These are phyloP conservation scores for Crepidodera aurea DNA, from an alignment of 2,888 invertebrate genomes.

Conservation along the genomic window DNA sequence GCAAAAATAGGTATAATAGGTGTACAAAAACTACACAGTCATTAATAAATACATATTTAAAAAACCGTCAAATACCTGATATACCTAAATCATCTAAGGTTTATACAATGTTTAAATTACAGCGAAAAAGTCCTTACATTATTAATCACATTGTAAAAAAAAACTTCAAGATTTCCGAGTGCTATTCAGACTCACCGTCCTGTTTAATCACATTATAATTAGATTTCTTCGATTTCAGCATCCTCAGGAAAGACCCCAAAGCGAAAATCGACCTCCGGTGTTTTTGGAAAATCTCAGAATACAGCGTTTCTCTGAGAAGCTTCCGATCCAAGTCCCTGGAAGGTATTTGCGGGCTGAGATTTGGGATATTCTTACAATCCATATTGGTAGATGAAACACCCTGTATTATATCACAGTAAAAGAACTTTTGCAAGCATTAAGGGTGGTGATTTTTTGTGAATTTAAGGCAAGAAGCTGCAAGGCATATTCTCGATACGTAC, in stretches of 20 bases:
- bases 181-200: conserved; percentile 57
- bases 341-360: conserved; percentile 44
- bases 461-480: conserved; percentile 40
- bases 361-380: conserved; percentile 48
- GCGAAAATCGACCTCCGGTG: conserved; percentile 80
- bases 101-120: conserved; percentile 15
- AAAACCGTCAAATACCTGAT: conserved; percentile 8
- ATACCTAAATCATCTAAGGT: not conserved
- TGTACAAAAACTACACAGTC: conserved; percentile 29
- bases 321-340: conserved; percentile 65
- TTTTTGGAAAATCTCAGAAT: conserved; percentile 80
- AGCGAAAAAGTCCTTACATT: conserved; percentile 5
- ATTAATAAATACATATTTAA: conserved; percentile 18
- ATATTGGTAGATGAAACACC: conserved; percentile 38
- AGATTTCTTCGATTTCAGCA: conserved; percentile 77
- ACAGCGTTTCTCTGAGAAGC: conserved; percentile 75
- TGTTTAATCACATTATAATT: conserved; percentile 79
- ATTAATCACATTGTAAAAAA: conserved; percentile 23
- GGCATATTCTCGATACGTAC: conserved; percentile 44
- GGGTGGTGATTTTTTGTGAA: conserved; percentile 29
- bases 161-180: conserved; percentile 7
- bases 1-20: conserved; percentile 18
- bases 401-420: conserved; percentile 42
- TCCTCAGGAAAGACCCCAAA: conserved; percentile 76
- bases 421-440: conserved; percentile 33